phyloP scores from a whole-genome alignment of 92 coral and sea anemone species.

The Phymanthus crucifer region DNA sequence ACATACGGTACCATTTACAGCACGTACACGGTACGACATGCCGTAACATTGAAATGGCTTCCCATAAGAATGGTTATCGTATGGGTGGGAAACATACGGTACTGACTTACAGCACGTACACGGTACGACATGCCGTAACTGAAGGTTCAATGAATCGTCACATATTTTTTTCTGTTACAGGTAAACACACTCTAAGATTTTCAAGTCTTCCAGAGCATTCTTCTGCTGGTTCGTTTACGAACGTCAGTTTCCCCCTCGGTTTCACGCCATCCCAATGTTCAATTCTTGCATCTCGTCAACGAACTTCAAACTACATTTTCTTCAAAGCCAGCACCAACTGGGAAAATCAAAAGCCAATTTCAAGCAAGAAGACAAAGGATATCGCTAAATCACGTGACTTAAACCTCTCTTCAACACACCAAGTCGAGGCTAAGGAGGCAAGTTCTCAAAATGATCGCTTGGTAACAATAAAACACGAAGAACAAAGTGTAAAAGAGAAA shows the following conservation, averaged over 20 bases:
- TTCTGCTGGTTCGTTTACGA: conserved; percentile 38
- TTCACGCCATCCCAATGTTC: conserved; percentile 54
- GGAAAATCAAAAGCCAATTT: conserved; percentile 10
- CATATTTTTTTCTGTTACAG: not conserved
- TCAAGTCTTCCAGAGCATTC: not conserved
- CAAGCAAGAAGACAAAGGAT: not conserved
- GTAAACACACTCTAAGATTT: not conserved
- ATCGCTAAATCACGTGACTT: not conserved
- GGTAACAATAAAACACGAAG: not conserved
- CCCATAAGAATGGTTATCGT: no score
- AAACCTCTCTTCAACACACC: not conserved
- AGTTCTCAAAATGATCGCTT: conserved; percentile 6
- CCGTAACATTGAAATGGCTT: no score
- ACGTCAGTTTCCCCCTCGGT: conserved; percentile 52
- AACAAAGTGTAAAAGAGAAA: not conserved
- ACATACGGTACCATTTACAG: no score
- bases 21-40: no score
- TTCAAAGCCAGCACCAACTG: conserved; percentile 26
- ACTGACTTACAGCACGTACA: no score
- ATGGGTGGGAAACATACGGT: no score
- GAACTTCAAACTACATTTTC: conserved; percentile 57
- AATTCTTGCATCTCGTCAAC: conserved; percentile 57
- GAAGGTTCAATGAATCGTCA: no score
- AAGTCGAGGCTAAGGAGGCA: not conserved
- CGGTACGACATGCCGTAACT: no score